Base-by-base conservation (phyloP, 2,113 vertebrate species). In the Zosterops hypoxanthus region DNA sequence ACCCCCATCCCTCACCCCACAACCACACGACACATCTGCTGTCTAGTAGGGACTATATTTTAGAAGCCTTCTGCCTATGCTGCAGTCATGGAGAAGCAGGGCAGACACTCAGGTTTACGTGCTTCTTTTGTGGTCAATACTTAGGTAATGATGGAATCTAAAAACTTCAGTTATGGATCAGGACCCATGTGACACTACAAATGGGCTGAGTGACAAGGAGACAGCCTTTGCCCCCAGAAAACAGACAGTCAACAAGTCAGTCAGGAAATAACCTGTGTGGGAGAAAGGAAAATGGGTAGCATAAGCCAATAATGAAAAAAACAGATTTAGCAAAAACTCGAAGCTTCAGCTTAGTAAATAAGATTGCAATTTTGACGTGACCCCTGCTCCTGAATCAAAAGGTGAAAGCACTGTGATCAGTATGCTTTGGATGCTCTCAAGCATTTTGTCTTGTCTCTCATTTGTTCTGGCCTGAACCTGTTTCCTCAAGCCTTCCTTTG, bases 41-140 rank as follows among this genome's bases (percentile, higher is more conserved):
- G 0, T 13, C 65, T 56, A 33, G 29, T 0, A n/a, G 8, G 20
- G 8, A 19, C 12, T 26, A 8, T 2, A 26, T 15, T 89, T 82
- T 39, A 39, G 7, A 70, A 83, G 39, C 5, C 39, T 80, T 24
- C 49, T 73, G 60, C 63, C 76, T 39, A 2, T 10, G 21, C 8
- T 59, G 76, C 53, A 59, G 47, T 47, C 72, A n/a, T 28, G 25
- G 12, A 36, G 72, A 53, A 33, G 15, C 34, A 46, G 19, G 22
- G 31, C 50, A 92, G 83, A 76, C 5, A 1, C 13, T 64, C 34
- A 47, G 49, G 26, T 12, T 71, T 66, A 64, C 33, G 13, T 26
- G 31, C 10, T 23, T 28, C 70, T 76, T 82, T 85, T 60, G 53
- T 3, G 18, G 71, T 47, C 55, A 79, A 28, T 71, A 22, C n/a